phyloP scores from a whole-genome alignment of 2,888 invertebrate genomes.

The Megastigmus dorsalis region DNA sequence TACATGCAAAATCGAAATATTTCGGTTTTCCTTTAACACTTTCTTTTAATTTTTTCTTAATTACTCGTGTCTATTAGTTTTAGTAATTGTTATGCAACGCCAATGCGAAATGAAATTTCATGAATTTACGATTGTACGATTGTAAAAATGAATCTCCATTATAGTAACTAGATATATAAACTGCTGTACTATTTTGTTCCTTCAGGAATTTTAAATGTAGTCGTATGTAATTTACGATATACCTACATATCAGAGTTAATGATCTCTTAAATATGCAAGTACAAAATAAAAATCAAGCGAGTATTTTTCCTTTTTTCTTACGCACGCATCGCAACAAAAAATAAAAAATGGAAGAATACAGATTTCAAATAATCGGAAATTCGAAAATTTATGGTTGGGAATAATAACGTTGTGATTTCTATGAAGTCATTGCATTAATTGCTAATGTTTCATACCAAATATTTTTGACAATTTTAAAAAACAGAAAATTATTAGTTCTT shows the following conservation, averaged over 20 bases:
- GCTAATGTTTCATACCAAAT: neutral
- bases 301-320: constrained; percentile 27
- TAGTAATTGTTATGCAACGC: neutral
- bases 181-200: neutral
- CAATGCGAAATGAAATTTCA: constrained; percentile 8
- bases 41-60: neutral
- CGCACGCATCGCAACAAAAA: neutral
- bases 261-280: neutral
- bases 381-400: neutral
- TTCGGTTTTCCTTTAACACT: neutral
- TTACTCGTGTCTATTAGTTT: neutral
- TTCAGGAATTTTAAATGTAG: neutral
- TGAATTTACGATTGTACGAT: neutral
- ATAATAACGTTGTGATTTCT: no score
- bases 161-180: neutral
- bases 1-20: neutral
- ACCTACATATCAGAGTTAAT: neutral
- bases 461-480: neutral
- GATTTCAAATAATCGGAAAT: constrained; percentile 28
- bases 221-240: neutral
- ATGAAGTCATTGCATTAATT: neutral
- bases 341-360: neutral
- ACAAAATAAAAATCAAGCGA: constrained; percentile 33
- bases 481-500: neutral
- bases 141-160: constrained; percentile 9